Evolutionary conservation across 2,113 vertebrate genomes (phyloP).

Genomic region (Setophaga petechia): DNA sequence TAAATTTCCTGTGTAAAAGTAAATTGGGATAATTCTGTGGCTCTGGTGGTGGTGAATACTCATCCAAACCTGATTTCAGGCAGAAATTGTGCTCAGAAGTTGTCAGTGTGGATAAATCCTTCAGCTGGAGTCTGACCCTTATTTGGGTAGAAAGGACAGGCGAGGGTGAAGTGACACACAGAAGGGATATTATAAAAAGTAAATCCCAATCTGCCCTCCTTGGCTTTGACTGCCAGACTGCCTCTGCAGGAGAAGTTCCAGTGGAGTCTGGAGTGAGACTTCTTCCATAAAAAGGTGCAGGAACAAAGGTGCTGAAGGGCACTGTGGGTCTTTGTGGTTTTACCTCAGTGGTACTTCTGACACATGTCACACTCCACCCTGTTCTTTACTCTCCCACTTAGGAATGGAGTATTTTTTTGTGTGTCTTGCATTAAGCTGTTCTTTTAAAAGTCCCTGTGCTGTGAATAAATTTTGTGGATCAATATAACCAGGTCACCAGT

Average conservation of each 20-base stretch:
- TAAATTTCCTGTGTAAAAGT: not conserved
- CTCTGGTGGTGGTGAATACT: not conserved
- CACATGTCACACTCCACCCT: rapidly evolving
- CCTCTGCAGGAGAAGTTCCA: not conserved
- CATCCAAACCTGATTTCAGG: not conserved
- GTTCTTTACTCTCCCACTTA: not conserved
- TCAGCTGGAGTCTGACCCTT: not conserved
- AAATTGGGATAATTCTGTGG: not conserved
- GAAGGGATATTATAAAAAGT: not conserved
- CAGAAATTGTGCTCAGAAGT: not conserved
- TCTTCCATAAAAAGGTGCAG: not conserved
- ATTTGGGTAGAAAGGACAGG: not conserved
- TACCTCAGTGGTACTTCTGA: not conserved
- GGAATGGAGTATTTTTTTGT: not conserved
- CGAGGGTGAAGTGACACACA: not conserved
- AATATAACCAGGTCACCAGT: not conserved
- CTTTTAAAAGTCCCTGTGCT: not conserved
- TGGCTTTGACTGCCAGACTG: not conserved
- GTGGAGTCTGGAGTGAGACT: not conserved
- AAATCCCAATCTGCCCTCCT: not conserved
- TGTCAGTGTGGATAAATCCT: not conserved
- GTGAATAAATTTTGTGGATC: not conserved
- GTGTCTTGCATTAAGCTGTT: not conserved
- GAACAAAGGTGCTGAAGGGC: not conserved
- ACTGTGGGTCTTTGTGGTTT: not conserved